Evolutionary conservation across 2,888 invertebrate genomes (phyloP).

Genomic region (Drosophila paranaensis): DNA sequence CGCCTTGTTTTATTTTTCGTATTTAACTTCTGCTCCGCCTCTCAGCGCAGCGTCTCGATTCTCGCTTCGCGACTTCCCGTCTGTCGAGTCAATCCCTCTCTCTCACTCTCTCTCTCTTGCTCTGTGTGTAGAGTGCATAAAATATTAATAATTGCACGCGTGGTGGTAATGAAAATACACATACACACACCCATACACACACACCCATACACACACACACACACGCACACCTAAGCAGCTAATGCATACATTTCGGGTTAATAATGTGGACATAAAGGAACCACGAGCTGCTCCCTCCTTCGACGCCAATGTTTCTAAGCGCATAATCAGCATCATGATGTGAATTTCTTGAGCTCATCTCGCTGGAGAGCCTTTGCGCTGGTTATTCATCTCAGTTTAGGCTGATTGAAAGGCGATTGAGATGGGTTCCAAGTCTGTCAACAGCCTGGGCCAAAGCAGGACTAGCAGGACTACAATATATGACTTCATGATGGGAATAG

Average conservation of each 20-base stretch:
- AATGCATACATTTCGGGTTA: conserved; percentile 74
- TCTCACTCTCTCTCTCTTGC: background rate
- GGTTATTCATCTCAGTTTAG: conserved; percentile 37
- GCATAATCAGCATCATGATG: conserved; percentile 53
- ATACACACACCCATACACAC: conserved; percentile 13
- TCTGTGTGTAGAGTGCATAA: conserved; percentile 60
- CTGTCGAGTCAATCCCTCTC: conserved; percentile 36
- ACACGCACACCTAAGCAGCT: conserved; percentile 43
- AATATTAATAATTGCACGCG: conserved; percentile 79
- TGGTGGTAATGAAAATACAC: conserved; percentile 74
- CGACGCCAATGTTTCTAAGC: conserved; percentile 1
- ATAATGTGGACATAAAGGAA: conserved; percentile 63
- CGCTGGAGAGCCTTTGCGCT: background rate
- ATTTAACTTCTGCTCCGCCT: conserved; percentile 55
- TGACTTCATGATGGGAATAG: too few species aligned
- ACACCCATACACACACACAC: conserved; percentile 38
- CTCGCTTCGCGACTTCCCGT: conserved; percentile 49
- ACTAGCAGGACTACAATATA: too few species aligned
- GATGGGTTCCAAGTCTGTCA: background rate
- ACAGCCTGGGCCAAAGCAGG: too few species aligned
- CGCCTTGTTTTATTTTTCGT: conserved; percentile 46
- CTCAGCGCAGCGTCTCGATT: background rate
- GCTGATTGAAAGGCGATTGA: conserved; percentile 68
- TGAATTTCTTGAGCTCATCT: conserved; percentile 19
- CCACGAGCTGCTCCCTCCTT: conserved; percentile 12